Percentiles rank a stretch among this genome's conserved stretches.
phyloP scores from a whole-genome alignment of 2,797 vertebrate species.

The Capromys pilorides region DNA sequence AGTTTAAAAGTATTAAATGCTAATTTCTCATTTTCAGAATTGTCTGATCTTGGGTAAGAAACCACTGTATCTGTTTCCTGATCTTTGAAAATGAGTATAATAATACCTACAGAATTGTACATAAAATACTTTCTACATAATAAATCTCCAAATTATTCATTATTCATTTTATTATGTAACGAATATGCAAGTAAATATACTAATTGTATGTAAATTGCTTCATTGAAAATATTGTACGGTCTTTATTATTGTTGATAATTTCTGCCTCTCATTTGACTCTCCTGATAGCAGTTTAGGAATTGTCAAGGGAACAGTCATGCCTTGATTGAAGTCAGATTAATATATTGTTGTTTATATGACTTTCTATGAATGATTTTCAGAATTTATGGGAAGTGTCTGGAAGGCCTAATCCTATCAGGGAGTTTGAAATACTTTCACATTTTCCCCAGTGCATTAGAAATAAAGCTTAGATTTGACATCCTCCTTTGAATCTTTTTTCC shows the following conservation, averaged over 20 bases:
- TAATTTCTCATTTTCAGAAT: not conserved
- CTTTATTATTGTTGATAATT: not conserved
- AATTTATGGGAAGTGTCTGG: not conserved
- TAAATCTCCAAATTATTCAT: not conserved
- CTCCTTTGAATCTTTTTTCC: not conserved
- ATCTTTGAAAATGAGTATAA: conserved; percentile 10
- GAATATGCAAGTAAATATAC: not conserved
- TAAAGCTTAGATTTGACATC: not conserved
- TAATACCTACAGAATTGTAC: not conserved
- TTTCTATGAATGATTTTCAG: conserved; percentile 33
- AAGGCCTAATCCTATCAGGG: not conserved
- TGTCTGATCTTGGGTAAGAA: not conserved
- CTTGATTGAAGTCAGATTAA: not conserved
- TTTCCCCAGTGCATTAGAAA: not conserved
- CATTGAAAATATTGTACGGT: not conserved
- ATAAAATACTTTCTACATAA: not conserved
- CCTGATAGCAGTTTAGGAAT: not conserved
- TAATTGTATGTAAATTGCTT: not conserved
- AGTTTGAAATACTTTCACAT: not conserved
- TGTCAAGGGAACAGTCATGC: not conserved
- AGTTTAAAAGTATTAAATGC: not conserved
- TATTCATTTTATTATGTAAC: not conserved
- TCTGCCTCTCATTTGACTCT: not conserved
- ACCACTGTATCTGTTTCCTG: not conserved
- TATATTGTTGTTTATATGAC: not conserved